Conservation (phyloP, 2,888 invertebrate genomes). For the Hypolimnas misippus region DNA sequence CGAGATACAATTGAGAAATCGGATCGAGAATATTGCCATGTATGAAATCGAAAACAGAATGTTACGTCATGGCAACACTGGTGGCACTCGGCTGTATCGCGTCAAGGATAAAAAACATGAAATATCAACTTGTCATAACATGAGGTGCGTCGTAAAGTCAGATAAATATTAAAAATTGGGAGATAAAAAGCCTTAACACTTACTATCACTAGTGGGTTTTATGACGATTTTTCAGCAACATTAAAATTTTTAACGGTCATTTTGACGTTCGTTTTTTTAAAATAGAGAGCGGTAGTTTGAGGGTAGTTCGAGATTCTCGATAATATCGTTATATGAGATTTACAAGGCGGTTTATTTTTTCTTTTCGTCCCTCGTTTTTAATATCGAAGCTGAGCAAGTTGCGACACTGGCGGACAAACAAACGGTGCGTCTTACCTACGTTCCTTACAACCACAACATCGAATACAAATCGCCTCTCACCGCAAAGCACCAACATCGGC, state of each 20-base stretch:
- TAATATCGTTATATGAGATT: slow-evolving; percentile 15
- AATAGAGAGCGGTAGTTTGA: slow-evolving; percentile 22
- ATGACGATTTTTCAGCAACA: slow-evolving; percentile 31
- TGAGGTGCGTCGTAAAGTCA: slow-evolving; percentile 47
- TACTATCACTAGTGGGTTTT: slow-evolving; percentile 47
- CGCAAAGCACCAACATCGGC: slow-evolving; percentile 77
- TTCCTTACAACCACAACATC: slow-evolving; percentile 61
- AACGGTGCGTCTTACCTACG: slow-evolving; percentile 40
- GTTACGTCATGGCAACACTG: slow-evolving; percentile 29
- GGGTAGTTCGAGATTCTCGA: slow-evolving; percentile 28
- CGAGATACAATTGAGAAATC: slow-evolving; percentile 58
- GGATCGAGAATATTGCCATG: slow-evolving; percentile 31
- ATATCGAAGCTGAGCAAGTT: slow-evolving; percentile 12
- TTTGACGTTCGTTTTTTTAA: neutral
- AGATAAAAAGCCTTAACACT: slow-evolving; percentile 57
- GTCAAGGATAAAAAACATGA: slow-evolving; percentile 47
- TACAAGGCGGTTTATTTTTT: slow-evolving; percentile 22
- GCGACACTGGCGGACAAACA: slow-evolving; percentile 29
- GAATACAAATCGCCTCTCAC: slow-evolving; percentile 54
- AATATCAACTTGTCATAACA: slow-evolving; percentile 60
- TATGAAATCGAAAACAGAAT: neutral
- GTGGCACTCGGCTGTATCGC: slow-evolving; percentile 42
- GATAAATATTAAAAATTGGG: slow-evolving; percentile 52
- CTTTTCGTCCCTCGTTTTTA: slow-evolving; percentile 9
- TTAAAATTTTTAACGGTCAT: neutral